phyloP scores from a whole-genome alignment of 2,113 vertebrate species.

The Suncus etruscus region DNA sequence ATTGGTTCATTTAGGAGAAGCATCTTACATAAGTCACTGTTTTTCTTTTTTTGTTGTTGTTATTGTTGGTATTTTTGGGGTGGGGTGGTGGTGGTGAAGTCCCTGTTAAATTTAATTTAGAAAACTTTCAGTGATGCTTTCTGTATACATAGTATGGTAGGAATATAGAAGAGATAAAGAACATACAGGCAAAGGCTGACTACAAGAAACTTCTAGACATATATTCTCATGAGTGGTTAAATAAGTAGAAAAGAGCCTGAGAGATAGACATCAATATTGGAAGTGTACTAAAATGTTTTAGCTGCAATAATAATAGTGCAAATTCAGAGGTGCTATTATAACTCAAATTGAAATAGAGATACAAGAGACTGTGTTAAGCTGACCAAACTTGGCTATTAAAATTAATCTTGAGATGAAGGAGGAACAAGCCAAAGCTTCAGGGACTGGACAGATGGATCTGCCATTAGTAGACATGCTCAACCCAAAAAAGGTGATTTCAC shows the following conservation, averaged over 20 bases:
- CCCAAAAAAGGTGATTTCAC: background rate
- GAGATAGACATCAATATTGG: background rate
- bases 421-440: background rate
- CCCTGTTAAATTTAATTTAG: background rate
- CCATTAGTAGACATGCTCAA: background rate
- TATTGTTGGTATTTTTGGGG: no score
- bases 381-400: background rate
- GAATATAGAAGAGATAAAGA: background rate
- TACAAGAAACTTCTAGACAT: background rate
- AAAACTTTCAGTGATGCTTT: background rate
- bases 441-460: fast-evolving
- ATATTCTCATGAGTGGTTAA: background rate
- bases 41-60: no score
- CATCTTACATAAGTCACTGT: background rate
- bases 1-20: conserved; percentile 8
- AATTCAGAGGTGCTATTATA: background rate
- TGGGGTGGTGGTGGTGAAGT: no score
- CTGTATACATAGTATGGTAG: background rate
- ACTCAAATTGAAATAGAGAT: background rate
- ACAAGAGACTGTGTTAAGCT: background rate
- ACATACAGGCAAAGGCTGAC: background rate
- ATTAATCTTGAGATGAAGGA: background rate
- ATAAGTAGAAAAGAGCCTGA: background rate
- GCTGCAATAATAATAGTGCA: background rate
- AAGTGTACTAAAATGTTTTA: background rate